Evolutionary conservation across 2,797 vertebrate genomes (phyloP), one percentile per base, ranked within the genome.

Genomic region (Falco cherrug): DNA sequence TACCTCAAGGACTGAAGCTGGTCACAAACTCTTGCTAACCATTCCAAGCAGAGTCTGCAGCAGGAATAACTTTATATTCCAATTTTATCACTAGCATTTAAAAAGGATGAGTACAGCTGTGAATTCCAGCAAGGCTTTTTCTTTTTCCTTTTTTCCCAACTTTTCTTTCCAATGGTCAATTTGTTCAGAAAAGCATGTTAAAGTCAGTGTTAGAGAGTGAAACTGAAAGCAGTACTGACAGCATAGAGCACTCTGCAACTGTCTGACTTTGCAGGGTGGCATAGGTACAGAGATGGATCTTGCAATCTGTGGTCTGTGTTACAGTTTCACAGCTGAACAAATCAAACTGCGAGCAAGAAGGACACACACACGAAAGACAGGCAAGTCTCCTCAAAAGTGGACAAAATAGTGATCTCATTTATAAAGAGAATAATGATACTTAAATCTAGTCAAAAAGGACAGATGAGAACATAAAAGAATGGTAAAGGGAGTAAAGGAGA

Each of bases 121-220:
- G 26, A 79, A 65, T 82, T 92, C 63, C 17, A 41, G 15, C 9
- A 68, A 76, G 15, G 15, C 16, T 25, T 57, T 51, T 57, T 28
- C 16, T 6, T 51, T 86, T 64, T 43, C 11, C 2, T 59, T 68
- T 14, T 33, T n/a, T 37, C 5, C 0, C 3, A 1, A 1, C 18
- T 53, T 59, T 50, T 41, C 11, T 24, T 14, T 2, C 21, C 37
- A 79, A 2, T 45, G 6, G 9, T 47, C 10, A 56, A 24, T 90
- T 74, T 81, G 64, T 84, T 88, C 37, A 79, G 59, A 84, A 95
- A 81, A 84, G 4, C 12, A 10, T 41, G 19, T 1, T 26, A 88
- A 47, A 75, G 16, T 39, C 65, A 39, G 6, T 37, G 26, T 60
- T 71, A 75, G 37, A 37, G 18, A 56, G 24, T 33, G 13, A 84